Base-by-base conservation (phyloP, 2,888 invertebrate genomes). In the Parthenolecanium corni region DNA sequence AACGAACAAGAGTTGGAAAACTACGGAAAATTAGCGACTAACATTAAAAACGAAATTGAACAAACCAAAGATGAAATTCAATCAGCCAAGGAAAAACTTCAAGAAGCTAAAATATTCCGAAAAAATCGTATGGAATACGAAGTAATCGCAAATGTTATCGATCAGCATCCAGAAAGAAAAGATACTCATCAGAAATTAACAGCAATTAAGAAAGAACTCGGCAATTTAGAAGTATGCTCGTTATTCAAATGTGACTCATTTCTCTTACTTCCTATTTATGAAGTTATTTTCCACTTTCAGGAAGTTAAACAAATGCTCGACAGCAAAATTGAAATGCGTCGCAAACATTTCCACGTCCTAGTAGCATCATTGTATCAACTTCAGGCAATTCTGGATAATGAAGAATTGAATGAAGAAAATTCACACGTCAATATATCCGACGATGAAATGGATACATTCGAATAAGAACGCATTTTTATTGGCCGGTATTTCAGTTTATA, bases 71-170 rank as follows among this genome's bases (percentile, higher is more conserved):
- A 78, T 12, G 85, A 87, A 67, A 93, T 95, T 68, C 83, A 85
- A 64, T 81, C 80, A 58, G 88, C 88, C 64, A 92, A 94, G 75
- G 75, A 79, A 14, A 85, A 88, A 67, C 92, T 95, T 68, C 83
- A 86, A 66, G 82, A 82, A 64, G 89, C 88, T 64, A 92, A 94
- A 75, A 83, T 86, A 68, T 84, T 92, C 24, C 80, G 94, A 14
- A 89, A 90, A 72, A 91, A 95, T 73, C 81, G 89, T 70, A 85
- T 88, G 76, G 93, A 94, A 73, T 95, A 95, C 75, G 93, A 95
- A 76, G 84, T 92, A 12, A 71, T 95, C 44, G 94, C 94, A 0
- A 89, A 90, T 73, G 83, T 92, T 0, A 94, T 95, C 66, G 86
- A 85, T 68, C 83, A 87, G 70, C 91, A 94, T 71, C 93, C 94